Conservation (phyloP, 2,113 vertebrate species). For the Phylloscopus trochilus region DNA sequence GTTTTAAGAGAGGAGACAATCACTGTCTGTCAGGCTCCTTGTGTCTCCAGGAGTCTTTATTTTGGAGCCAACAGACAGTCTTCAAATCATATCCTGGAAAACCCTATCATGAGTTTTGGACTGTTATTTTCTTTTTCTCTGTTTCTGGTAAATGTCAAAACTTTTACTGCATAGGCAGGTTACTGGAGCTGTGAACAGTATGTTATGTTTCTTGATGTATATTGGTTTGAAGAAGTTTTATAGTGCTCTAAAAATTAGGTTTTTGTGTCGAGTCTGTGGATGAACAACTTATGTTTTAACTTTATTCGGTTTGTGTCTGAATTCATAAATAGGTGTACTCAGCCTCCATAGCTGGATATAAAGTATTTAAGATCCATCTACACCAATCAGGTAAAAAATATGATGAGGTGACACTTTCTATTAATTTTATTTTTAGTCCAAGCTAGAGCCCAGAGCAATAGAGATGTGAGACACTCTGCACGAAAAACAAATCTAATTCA, state of each 20-base stretch:
- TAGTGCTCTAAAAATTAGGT: neutral
- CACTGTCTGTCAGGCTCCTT: neutral
- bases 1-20: neutral
- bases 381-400: neutral
- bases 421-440: neutral
- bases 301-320: neutral
- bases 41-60: neutral
- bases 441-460: neutral
- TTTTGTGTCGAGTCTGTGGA: neutral
- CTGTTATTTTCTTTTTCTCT: neutral
- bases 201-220: neutral
- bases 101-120: neutral
- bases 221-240: neutral
- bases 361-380: constrained; percentile 6
- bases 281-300: neutral
- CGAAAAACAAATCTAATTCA: neutral
- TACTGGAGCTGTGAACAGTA: neutral
- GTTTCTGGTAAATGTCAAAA: neutral
- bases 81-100: neutral
- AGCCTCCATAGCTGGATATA: neutral
- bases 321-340: neutral
- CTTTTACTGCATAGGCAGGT: neutral
- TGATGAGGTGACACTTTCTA: neutral
- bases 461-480: neutral
- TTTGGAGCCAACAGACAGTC: neutral